Evolutionary conservation across 1,140 invertebrate species (phyloP).

Genomic region (Drosophila orena): DNA sequence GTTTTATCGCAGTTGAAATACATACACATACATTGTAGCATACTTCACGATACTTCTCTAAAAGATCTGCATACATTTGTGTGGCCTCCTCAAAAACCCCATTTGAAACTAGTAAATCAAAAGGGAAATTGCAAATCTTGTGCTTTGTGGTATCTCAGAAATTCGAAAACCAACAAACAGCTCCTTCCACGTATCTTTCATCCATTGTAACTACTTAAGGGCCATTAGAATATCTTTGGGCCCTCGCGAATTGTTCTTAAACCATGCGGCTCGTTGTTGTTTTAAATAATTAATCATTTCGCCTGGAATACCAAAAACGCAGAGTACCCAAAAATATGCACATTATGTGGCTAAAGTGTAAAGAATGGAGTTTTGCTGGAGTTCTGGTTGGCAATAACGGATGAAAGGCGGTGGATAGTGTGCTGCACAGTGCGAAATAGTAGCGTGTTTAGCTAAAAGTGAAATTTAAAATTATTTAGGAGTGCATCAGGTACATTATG

Average conservation of each 20-base stretch:
- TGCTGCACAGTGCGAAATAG: background rate
- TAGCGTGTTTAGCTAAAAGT: too few species aligned
- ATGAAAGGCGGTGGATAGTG: conserved; percentile 4
- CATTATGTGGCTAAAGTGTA: conserved; percentile 64
- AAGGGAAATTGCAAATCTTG: background rate
- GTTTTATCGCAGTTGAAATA: background rate
- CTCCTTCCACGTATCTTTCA: background rate
- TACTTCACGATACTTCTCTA: background rate
- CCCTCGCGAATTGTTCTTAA: conserved; percentile 31
- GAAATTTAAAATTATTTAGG: too few species aligned
- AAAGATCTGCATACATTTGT: background rate
- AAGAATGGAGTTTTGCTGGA: conserved; percentile 17
- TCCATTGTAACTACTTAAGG: conserved; percentile 21
- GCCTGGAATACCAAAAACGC: conserved; percentile 62
- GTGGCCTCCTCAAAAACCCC: background rate
- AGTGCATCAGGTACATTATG: too few species aligned
- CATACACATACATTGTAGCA: too few species aligned
- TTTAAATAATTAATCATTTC: conserved; percentile 81
- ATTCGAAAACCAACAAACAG: conserved; percentile 13
- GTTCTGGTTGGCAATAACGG: background rate
- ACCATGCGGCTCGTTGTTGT: conserved; percentile 28
- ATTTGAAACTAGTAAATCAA: background rate
- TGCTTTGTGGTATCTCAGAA: conserved; percentile 9
- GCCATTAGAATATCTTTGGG: conserved; percentile 49
- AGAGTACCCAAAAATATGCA: conserved; percentile 67